These are phyloP conservation scores for Lasioglossum leucozonium DNA, from an alignment of 2,888 invertebrate species.

Conservation along the genomic window DNA sequence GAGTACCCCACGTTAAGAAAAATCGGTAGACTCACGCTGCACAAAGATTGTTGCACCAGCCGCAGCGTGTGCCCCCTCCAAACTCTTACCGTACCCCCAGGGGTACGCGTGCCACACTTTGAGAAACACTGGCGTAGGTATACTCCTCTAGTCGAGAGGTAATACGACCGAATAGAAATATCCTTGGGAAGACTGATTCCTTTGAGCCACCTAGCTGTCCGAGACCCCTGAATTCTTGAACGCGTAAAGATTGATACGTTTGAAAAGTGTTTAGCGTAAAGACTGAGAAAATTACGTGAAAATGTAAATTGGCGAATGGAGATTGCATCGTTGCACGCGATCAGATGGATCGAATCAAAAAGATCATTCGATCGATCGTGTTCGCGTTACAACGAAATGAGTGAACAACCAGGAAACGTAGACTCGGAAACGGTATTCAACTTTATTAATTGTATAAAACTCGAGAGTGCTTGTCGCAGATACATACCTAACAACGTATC, in stretches of 20 bases:
- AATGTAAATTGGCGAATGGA: neutral
- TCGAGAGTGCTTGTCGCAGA: constrained; percentile 62
- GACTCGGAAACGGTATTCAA: constrained; percentile 71
- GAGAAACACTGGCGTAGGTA: too few relatives aligned
- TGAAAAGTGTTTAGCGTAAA: too few relatives aligned
- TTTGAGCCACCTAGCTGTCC: neutral
- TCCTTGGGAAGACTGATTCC: neutral
- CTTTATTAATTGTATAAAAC: constrained; percentile 79
- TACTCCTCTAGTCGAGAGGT: neutral
- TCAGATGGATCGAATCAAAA: too few relatives aligned
- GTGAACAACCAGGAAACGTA: constrained; percentile 13
- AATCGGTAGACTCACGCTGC: too few relatives aligned
- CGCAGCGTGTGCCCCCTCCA: too few relatives aligned
- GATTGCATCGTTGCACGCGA: neutral
- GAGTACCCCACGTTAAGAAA: too few relatives aligned
- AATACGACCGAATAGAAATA: neutral
- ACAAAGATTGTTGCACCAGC: too few relatives aligned
- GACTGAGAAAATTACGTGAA: too few relatives aligned
- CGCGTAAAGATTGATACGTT: too few relatives aligned
- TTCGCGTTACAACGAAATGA: neutral
- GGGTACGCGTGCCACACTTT: too few relatives aligned
- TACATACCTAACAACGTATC: constrained; percentile 65
- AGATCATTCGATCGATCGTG: neutral
- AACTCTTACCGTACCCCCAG: too few relatives aligned
- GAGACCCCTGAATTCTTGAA: neutral